phyloP scores from a whole-genome alignment of 2,113 vertebrate genomes.

The Perca fluviatilis region DNA sequence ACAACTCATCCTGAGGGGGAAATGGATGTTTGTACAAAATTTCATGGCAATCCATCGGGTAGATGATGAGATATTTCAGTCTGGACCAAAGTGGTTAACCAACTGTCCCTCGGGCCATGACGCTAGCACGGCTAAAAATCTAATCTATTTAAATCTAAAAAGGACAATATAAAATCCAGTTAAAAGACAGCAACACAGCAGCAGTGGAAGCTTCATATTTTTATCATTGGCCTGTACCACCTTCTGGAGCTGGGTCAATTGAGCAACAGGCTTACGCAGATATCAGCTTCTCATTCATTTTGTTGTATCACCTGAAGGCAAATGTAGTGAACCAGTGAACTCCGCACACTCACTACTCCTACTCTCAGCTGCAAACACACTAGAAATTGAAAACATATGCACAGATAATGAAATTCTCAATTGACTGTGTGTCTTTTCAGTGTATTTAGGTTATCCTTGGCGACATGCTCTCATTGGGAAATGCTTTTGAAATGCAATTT shows the following conservation, averaged over 20 bases:
- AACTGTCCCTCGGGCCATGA: not conserved
- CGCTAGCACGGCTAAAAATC: not conserved
- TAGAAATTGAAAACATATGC: not conserved
- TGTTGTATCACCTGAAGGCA: slow-evolving; percentile 16
- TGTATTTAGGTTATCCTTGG: slow-evolving; percentile 21
- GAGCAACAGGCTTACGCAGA: slow-evolving; percentile 8
- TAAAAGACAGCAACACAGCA: not conserved
- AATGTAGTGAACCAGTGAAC: slow-evolving; percentile 8
- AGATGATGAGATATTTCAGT: not conserved
- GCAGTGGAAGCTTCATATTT: not conserved
- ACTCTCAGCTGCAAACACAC: slow-evolving; percentile 2
- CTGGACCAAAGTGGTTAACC: not conserved
- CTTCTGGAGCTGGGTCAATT: slow-evolving; percentile 1
- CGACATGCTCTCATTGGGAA: slow-evolving; percentile 25
- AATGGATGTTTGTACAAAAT: not conserved
- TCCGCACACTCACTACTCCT: not conserved
- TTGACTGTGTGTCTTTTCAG: slow-evolving; percentile 9
- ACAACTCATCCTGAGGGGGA: not conserved
- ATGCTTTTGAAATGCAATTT: slow-evolving; percentile 57
- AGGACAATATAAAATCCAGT: not conserved
- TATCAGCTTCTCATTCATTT: slow-evolving; percentile 37
- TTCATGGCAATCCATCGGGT: too few species aligned
- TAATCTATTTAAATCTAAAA: too few species aligned
- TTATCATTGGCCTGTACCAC: not conserved
- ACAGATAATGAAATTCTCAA: slow-evolving; percentile 7